A percentile compares a stretch with the other conserved stretches of the same genome.
phyloP scores from a whole-genome alignment of 1,140 invertebrate genomes.

The Magallana gigas region DNA sequence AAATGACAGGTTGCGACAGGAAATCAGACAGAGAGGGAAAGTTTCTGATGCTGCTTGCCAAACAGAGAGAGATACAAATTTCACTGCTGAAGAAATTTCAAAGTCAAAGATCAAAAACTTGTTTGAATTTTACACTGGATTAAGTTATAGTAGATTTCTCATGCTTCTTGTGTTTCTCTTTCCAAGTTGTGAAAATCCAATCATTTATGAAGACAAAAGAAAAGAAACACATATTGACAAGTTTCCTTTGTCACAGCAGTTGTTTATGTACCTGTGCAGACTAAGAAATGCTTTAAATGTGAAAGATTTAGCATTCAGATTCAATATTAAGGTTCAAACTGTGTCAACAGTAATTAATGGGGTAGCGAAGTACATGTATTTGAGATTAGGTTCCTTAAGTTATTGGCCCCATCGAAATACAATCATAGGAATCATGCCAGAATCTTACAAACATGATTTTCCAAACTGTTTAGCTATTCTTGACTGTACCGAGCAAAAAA shows the following conservation, averaged over 20 bases:
- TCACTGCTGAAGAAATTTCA: neutral
- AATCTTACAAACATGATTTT: constrained; percentile 27
- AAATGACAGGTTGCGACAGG: neutral
- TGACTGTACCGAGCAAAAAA: constrained; percentile 43
- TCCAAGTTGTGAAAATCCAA: neutral
- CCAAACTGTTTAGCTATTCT: constrained; percentile 2
- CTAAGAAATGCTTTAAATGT: constrained; percentile 23
- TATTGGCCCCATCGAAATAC: constrained; percentile 15
- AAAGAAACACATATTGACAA: neutral
- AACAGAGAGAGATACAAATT: neutral
- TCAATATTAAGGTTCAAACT: constrained; percentile 40
- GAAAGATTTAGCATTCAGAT: constrained; percentile 41
- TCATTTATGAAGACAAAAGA: neutral
- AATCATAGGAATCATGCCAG: constrained; percentile 6
- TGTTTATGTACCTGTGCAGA: constrained; percentile 26
- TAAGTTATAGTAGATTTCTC: neutral
- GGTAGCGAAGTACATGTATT: constrained; percentile 9
- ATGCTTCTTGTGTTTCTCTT: constrained; percentile 10
- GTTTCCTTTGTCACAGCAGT: constrained; percentile 7
- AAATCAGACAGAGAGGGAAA: neutral
- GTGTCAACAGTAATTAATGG: constrained; percentile 25
- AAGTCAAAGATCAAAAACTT: constrained; percentile 6
- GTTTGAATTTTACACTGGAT: constrained; percentile 22
- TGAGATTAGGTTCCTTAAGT: constrained; percentile 22
- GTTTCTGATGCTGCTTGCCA: neutral